Evolutionary conservation across 1,140 invertebrate genomes (phyloP).

Genomic region (Drosophila tristis): DNA sequence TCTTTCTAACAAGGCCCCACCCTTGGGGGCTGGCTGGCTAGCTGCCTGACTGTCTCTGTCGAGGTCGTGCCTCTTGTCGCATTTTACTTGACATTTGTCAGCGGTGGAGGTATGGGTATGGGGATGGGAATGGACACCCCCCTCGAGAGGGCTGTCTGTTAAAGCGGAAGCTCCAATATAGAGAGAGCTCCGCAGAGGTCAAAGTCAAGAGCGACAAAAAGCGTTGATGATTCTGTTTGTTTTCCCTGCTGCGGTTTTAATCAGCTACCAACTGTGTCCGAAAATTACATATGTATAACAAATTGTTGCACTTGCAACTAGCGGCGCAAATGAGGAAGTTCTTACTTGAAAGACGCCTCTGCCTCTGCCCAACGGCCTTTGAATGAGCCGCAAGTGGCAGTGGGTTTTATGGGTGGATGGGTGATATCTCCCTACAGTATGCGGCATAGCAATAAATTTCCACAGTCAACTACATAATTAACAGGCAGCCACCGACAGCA

Average conservation of each 20-base stretch:
- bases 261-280: conserved; percentile 48
- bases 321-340: conserved; percentile 55
- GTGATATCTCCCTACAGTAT: conserved; percentile 10
- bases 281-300: conserved; percentile 23
- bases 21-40: conserved; percentile 25
- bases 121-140: neutral
- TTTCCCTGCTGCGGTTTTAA: conserved; percentile 37
- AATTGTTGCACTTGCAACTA: conserved; percentile 25
- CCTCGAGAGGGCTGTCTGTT: conserved; percentile 16
- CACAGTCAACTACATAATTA: conserved; percentile 65
- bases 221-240: conserved; percentile 34
- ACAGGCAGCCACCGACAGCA: conserved; percentile 36
- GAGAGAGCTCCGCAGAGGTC: conserved; percentile 54
- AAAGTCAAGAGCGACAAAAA: conserved; percentile 65
- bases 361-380: conserved; percentile 5
- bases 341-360: conserved; percentile 55
- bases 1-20: conserved; percentile 27
- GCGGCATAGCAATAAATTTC: conserved; percentile 55
- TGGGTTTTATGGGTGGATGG: conserved; percentile 8
- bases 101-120: conserved; percentile 23
- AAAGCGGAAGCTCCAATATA: conserved; percentile 67
- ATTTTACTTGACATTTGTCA: conserved; percentile 71
- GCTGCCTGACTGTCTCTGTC: conserved; percentile 15
- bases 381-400: conserved; percentile 45
- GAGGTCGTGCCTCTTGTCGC: conserved; percentile 65